A percentile compares a stretch with the other conserved stretches of the same genome.
phyloP scores from a whole-genome alignment of 2,113 vertebrate genomes.

The Oreochromis niloticus region DNA sequence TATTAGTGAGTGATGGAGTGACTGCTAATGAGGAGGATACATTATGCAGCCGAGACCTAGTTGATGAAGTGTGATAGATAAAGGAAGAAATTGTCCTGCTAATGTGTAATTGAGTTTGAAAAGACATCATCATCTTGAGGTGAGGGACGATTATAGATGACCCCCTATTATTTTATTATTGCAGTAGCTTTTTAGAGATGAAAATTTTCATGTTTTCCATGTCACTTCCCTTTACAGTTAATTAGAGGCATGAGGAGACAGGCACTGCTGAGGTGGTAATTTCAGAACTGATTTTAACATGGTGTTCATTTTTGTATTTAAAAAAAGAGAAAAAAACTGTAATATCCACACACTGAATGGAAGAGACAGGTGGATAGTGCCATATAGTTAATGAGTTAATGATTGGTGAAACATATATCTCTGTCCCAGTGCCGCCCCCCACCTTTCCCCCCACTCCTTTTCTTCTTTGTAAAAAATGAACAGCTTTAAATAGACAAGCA shows the following conservation, averaged over 20 bases:
- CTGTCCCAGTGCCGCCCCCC: not conserved
- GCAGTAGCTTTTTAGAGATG: conserved; percentile 20
- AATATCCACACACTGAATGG: not conserved
- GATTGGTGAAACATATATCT: conserved; percentile 4
- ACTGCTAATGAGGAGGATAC: conserved; percentile 64
- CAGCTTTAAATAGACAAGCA: not conserved
- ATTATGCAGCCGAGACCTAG: conserved; percentile 40
- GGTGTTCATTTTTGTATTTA: conserved; percentile 1
- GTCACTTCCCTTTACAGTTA: conserved; percentile 50
- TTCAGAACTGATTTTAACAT: conserved; percentile 35
- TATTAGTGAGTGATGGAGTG: conserved; percentile 72
- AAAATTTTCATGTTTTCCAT: conserved; percentile 44
- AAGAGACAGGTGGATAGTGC: not conserved
- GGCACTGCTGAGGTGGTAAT: conserved; percentile 18
- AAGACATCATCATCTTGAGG: conserved; percentile 59
- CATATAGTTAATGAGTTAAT: conserved; percentile 18
- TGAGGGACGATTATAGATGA: conserved; percentile 56
- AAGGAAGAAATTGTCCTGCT: conserved; percentile 60
- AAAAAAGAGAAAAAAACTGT: not conserved
- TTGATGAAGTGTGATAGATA: conserved; percentile 73
- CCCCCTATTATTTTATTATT: conserved; percentile 56
- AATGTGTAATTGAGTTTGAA: conserved; percentile 73
- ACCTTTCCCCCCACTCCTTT: not conserved
- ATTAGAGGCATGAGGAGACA: conserved; percentile 13
- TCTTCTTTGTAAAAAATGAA: not conserved